A percentile compares a stretch with the other conserved stretches of the same genome.
Evolutionary conservation across 2,113 vertebrate genomes (phyloP).

Genomic region (Mormyrus lacerda): DNA sequence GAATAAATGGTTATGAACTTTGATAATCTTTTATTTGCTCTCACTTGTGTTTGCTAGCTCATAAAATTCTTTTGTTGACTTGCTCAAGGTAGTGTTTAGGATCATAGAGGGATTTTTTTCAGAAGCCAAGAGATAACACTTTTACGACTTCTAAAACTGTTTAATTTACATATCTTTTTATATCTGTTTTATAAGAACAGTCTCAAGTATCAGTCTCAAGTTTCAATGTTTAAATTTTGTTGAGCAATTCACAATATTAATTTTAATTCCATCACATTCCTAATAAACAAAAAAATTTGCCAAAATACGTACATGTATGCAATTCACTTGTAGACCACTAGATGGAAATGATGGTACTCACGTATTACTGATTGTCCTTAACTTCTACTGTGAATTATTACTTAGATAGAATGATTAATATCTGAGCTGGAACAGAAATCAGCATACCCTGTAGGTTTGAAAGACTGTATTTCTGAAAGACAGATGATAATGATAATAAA

Average conservation of each 20-base stretch:
- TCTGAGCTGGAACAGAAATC: background rate
- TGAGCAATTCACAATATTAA: background rate
- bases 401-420: background rate
- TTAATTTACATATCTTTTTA: background rate
- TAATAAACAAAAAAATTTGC: background rate
- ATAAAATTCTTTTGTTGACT: background rate
- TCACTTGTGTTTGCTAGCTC: background rate
- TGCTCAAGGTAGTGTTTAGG: background rate
- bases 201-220: background rate
- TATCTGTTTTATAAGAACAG: background rate
- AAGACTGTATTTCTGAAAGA: background rate
- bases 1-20: background rate
- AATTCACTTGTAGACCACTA: background rate
- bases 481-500: background rate
- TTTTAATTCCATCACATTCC: background rate
- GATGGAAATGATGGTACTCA: background rate
- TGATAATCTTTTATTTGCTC: conserved; percentile 1
- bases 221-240: background rate
- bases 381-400: background rate
- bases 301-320: background rate
- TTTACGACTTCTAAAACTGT: background rate
- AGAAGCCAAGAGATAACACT: background rate
- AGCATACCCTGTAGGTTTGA: background rate
- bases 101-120: background rate
- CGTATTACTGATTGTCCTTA: background rate